Evolutionary conservation across 2,797 vertebrate species (phyloP).

Genomic region (Brotula barbata): DNA sequence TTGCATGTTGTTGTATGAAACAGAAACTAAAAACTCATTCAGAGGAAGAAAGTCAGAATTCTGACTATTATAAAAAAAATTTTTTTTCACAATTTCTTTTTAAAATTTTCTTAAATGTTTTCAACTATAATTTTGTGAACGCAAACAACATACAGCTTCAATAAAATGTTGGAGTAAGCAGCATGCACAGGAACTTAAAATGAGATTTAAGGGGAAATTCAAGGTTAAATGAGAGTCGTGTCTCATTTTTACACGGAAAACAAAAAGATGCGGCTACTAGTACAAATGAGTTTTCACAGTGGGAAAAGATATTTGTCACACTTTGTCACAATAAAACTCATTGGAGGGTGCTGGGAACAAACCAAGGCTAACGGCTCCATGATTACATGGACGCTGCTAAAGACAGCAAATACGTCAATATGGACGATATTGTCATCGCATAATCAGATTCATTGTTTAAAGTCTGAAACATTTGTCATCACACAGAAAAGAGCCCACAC

Average conservation of each 20-base stretch:
- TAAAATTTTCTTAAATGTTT: too few relatives aligned
- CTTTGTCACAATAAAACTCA: background rate
- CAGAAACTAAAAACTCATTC: too few relatives aligned
- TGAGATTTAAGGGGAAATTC: too few relatives aligned
- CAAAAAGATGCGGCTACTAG: constrained; percentile 11
- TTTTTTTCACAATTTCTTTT: too few relatives aligned
- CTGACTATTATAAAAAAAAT: too few relatives aligned
- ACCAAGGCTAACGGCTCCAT: background rate
- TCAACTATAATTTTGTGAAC: too few relatives aligned
- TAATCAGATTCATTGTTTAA: background rate
- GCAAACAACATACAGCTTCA: too few relatives aligned
- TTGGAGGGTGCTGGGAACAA: background rate
- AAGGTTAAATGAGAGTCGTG: background rate
- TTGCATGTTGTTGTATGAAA: too few relatives aligned
- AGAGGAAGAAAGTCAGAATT: too few relatives aligned
- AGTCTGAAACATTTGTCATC: background rate
- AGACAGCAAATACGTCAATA: too few relatives aligned
- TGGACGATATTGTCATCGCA: background rate
- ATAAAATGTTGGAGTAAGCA: too few relatives aligned
- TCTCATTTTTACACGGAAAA: constrained; percentile 29
- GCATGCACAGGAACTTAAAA: too few relatives aligned
- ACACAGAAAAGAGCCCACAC: constrained; percentile 42
- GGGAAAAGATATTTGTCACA: background rate
- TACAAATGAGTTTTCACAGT: constrained; percentile 29
- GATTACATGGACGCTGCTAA: background rate